These are phyloP conservation scores for Ctenoplectra terminalis DNA, from an alignment of 1,140 invertebrate species.

Conservation along the genomic window DNA sequence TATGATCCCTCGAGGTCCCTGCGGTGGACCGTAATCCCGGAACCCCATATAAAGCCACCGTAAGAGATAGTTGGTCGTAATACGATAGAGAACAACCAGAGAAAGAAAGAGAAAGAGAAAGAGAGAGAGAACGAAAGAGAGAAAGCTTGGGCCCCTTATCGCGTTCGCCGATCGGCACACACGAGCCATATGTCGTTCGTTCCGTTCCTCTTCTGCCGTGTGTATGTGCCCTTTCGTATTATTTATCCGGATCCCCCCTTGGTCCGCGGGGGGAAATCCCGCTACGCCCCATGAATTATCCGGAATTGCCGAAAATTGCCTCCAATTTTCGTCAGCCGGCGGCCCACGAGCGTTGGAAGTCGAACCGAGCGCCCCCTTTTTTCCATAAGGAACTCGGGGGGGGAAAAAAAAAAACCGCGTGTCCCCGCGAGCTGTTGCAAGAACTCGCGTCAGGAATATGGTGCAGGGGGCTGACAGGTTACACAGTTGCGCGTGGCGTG, in stretches of 20 bases:
- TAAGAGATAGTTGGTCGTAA: slow-evolving; percentile 67
- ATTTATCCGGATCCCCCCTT: slow-evolving; percentile 40
- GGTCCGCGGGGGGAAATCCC: slow-evolving; percentile 17
- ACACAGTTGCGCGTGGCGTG: neutral
- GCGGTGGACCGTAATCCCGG: slow-evolving; percentile 69
- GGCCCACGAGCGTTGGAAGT: neutral
- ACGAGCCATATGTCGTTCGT: slow-evolving; percentile 67
- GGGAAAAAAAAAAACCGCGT: neutral
- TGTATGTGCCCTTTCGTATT: slow-evolving; percentile 51
- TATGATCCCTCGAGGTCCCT: slow-evolving; percentile 64
- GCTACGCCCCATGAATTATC: slow-evolving; percentile 62
- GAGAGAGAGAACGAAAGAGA: neutral
- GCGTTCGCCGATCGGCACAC: slow-evolving; percentile 53
- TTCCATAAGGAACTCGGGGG: no score
- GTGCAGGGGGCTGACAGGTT: neutral
- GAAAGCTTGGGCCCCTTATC: slow-evolving; percentile 48
- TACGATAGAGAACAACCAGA: slow-evolving; percentile 54
- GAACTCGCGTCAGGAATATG: slow-evolving; percentile 1
- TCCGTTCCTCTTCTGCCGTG: slow-evolving; percentile 38
- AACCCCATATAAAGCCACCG: slow-evolving; percentile 60
- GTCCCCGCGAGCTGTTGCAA: neutral
- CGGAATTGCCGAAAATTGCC: slow-evolving; percentile 63
- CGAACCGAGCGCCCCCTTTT: neutral
- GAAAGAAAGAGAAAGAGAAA: neutral
- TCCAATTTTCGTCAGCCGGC: slow-evolving; percentile 59